A percentile compares a stretch with the other conserved stretches of the same genome.
Evolutionary conservation across 2,888 invertebrate genomes (phyloP).

Genomic region (Schrankia costaestrigalis): DNA sequence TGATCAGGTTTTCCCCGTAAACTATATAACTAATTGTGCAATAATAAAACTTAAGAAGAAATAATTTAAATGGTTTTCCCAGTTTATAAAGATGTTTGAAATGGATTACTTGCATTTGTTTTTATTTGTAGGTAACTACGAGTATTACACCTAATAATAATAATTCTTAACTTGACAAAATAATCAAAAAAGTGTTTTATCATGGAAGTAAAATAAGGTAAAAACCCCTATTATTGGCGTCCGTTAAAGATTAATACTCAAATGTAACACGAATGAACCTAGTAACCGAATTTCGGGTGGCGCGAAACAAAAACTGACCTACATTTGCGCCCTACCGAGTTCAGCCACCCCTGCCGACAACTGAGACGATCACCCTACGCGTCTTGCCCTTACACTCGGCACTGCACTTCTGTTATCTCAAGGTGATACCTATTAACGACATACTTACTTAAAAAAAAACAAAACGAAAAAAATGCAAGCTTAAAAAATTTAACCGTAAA

Average conservation of each 20-base stretch:
- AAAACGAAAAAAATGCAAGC: too few species aligned
- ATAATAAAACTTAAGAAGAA: too few species aligned
- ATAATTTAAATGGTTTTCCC: too few species aligned
- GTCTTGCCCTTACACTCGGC: constrained; percentile 59
- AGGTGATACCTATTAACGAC: constrained; percentile 45
- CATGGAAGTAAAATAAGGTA: constrained; percentile 27
- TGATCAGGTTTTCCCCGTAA: too few species aligned
- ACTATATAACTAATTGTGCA: too few species aligned
- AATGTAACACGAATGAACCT: constrained; percentile 56
- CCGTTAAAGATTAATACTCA: constrained; percentile 38
- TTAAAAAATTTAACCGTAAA: too few species aligned
- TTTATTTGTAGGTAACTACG: too few species aligned
- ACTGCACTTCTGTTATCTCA: constrained; percentile 62
- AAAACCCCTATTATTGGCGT: constrained; percentile 38
- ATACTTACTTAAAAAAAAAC: constrained; percentile 17
- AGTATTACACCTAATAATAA: too few species aligned
- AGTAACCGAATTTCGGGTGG: constrained; percentile 79
- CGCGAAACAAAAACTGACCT: constrained; percentile 81
- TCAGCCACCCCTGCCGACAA: constrained; percentile 71
- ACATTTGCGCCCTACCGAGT: constrained; percentile 75
- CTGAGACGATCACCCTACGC: constrained; percentile 63
- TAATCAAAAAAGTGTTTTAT: constrained; percentile 9
- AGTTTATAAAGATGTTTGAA: too few species aligned
- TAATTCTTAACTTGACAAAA: constrained; percentile 5
- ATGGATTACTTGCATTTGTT: too few species aligned